Conservation (phyloP, 2,888 invertebrate genomes). For the Orthosia gracilis region DNA sequence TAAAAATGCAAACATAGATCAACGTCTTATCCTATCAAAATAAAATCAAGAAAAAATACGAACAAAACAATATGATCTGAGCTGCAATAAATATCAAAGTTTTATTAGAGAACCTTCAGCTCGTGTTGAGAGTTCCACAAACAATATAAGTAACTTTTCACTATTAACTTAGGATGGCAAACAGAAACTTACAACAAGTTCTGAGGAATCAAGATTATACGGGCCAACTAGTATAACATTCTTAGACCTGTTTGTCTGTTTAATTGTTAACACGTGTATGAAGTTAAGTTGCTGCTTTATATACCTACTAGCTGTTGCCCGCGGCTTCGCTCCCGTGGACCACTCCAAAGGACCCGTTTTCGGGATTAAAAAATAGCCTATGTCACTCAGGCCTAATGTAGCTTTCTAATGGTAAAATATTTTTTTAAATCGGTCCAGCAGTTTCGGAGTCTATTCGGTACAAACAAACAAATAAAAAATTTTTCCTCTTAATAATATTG, state of each 20-base stretch:
- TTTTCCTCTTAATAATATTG: too few relatives aligned
- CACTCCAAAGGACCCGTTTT: too few relatives aligned
- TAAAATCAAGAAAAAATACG: slow-evolving; percentile 10
- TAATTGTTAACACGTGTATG: slow-evolving; percentile 1
- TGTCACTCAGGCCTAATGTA: too few relatives aligned
- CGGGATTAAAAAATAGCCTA: too few relatives aligned
- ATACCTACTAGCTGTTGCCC: too few relatives aligned
- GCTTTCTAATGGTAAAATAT: too few relatives aligned
- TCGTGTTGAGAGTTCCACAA: slow-evolving; percentile 56
- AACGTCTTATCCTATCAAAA: not conserved
- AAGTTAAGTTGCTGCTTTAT: not conserved
- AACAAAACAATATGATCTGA: slow-evolving; percentile 37
- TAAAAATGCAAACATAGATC: not conserved
- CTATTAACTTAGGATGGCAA: slow-evolving; percentile 67
- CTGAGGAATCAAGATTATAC: slow-evolving; percentile 59
- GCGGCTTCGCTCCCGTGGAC: too few relatives aligned
- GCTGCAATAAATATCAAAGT: slow-evolving; percentile 65
- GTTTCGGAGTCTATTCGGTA: too few relatives aligned
- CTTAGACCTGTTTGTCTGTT: slow-evolving; percentile 25
- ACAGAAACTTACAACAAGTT: slow-evolving; percentile 62
- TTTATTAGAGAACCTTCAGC: slow-evolving; percentile 56
- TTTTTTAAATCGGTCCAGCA: too few relatives aligned
- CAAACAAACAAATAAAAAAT: too few relatives aligned
- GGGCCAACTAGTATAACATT: slow-evolving; percentile 48
- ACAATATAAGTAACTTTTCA: slow-evolving; percentile 62